Evolutionary conservation across 2,797 vertebrate species (phyloP), one percentile per base, ranked within the genome.

Genomic region (Microtus obscurus): DNA sequence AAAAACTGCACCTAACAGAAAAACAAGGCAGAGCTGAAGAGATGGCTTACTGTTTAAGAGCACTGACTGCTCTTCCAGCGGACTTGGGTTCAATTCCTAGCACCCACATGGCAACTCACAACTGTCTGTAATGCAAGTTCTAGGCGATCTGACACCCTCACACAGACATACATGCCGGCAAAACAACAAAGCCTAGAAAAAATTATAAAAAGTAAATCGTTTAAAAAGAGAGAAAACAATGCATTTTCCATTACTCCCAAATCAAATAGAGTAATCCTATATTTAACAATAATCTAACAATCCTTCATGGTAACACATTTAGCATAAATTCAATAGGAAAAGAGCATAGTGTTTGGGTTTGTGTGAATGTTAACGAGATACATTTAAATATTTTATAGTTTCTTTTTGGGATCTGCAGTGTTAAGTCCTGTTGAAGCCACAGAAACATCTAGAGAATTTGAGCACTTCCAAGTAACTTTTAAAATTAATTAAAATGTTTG

Each of bases 321-420:
- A 74, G 69, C 5, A 40, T 37, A 69, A 82, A 43, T 43, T 5
- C 89, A 53, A 9, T 29, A 83, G 71, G 78, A 79, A 76, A 48
- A 59, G 23, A 8, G 25, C 79, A 87, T 5, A 73, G 25, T 73
- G 5, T 87, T 83, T 90, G 37, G 40, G 11, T 61, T 95, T 80
- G 40, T 40, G 53, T 92, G n/a, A 90, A 3, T 77, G 43, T 71
- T 56, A 53, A 31, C 8, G 3, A 94, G 71, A 51, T 29, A 56
- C 17, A 78, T 61, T 93, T 65, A 83, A 93, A 81, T 81, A 37
- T 78, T 89, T 85, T 59, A 67, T n/a, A 40, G 27, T 73, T 78
- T 94, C 40, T 89, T 83, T 83, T 69, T n/a, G 23, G 71, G 93
- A 77, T n/a, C 34, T 91, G 61, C 8, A 83, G 2, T 45, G n/a